Evolutionary conservation across 2,888 invertebrate genomes (phyloP), one percentile per base, ranked within the genome.

Genomic region (Amphipyra tragopoginis): DNA sequence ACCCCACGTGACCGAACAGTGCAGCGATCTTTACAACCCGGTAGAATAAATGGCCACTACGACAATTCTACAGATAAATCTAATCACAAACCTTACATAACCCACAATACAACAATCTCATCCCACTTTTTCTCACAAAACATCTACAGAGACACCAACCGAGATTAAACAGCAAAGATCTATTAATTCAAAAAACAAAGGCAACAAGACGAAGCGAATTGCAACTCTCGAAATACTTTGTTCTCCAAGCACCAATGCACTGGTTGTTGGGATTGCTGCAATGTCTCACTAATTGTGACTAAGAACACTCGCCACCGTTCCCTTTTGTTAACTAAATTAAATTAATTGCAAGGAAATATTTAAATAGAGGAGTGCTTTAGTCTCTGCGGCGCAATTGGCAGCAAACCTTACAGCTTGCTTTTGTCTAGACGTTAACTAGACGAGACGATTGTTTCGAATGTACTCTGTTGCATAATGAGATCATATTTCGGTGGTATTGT

Each of bases 341-440:
- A 90, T 91, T 92, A 92, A 92, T 92, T 91, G 91, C 85, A 82
- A 89, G 90, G 91, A 93, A 93, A 92, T 92, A 92, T 92, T 92
- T 92, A 90, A 92, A 92, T 88, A 86, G 87, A 86, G 58, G 55
- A 86, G 85, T 56, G 14, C 61, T 57, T 52, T 39, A 83, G 87
- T 88, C 86, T 83, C 80, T 71, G 81, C 80, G 80, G 86, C 85
- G 86, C 88, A 87, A 91, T 91, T 89, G 91, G 85, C 84, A 88
- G 85, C 81, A 84, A 90, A 89, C 86, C 89, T 83, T 86, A 86
- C 82, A 84, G 81, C 79, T 83, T 64, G 81, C 83, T 83, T 84
- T 88, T 87, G 92, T 93, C 93, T 92, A 92, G 92, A 92, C 91
- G 85, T 79, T 81, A 86, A 89, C 86, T 84, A 83, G 86, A 80